Evolutionary conservation across 53 echinoderm and acorn worm species (phyloP).

Genomic region (Holothuria scabra): DNA sequence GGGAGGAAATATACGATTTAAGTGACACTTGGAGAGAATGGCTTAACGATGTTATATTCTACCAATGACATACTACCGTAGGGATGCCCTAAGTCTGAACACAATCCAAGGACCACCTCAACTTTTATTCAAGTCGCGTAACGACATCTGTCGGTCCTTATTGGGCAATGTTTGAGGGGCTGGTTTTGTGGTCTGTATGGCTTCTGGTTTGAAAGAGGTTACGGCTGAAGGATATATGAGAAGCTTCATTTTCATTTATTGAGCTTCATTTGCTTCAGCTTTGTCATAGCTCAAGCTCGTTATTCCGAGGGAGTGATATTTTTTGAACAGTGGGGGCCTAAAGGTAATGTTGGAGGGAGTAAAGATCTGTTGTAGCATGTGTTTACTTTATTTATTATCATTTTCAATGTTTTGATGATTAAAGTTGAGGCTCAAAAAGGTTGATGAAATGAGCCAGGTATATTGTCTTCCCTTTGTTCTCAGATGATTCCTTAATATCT

Average conservation of each 20-base stretch:
- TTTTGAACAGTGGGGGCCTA: slow-evolving; percentile 32
- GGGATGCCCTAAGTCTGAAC: neutral
- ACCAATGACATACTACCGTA: slow-evolving; percentile 12
- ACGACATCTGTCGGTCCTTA: slow-evolving; percentile 34
- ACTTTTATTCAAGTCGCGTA: slow-evolving; percentile 7
- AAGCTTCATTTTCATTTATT: slow-evolving; percentile 11
- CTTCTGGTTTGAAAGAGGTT: neutral
- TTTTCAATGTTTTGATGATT: no score
- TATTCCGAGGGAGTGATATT: slow-evolving; percentile 33
- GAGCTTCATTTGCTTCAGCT: slow-evolving; percentile 9
- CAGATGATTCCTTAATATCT: no score
- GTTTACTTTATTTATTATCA: no score
- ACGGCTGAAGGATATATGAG: neutral
- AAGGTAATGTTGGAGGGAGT: no score
- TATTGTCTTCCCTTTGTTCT: no score
- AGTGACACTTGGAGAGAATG: slow-evolving; percentile 25
- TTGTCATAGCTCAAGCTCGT: slow-evolving; percentile 23
- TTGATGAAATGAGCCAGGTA: no score
- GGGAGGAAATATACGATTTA: slow-evolving; percentile 45
- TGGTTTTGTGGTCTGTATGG: slow-evolving; percentile 23
- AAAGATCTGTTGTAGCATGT: no score
- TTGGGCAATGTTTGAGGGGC: slow-evolving; percentile 14
- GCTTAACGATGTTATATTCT: slow-evolving; percentile 35
- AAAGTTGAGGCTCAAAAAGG: no score
- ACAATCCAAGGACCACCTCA: slow-evolving; percentile 1